These are phyloP conservation scores for Plebejus anna DNA, from an alignment of 2,888 invertebrate genomes.

Conservation along the genomic window DNA sequence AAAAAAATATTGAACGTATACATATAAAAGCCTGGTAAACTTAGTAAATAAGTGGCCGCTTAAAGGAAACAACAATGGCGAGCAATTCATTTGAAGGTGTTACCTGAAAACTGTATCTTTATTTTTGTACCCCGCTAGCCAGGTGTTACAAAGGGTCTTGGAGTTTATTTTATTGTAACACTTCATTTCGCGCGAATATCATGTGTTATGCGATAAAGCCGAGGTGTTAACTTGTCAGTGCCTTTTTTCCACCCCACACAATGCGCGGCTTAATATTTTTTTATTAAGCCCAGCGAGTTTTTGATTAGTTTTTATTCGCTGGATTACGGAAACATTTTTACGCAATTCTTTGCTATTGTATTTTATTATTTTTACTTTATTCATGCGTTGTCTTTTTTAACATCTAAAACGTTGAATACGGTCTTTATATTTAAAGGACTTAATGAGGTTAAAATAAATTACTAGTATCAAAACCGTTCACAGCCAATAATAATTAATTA, in stretches of 20 bases:
- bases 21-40: not conserved
- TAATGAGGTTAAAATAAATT: not conserved
- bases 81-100: conserved; percentile 1
- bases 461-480: not conserved
- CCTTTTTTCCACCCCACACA: conserved; percentile 31
- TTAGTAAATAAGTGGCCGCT: not conserved
- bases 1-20: not conserved
- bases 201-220: conserved; percentile 45
- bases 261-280: conserved; percentile 24
- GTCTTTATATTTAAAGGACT: not conserved
- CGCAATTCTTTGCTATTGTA: not conserved
- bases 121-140: not conserved
- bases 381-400: not conserved
- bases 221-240: conserved; percentile 40
- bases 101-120: not conserved
- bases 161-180: conserved; percentile 43
- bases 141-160: conserved; percentile 36
- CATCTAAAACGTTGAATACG: not conserved
- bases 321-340: conserved; percentile 11
- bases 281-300: conserved; percentile 16
- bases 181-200: conserved; percentile 43
- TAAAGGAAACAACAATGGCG: not conserved
- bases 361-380: not conserved
- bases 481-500: not conserved
- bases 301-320: conserved; percentile 26